Percentiles rank a stretch among this genome's conserved stretches.
phyloP scores from a whole-genome alignment of 2,113 vertebrate genomes.

The Oncorhynchus masou region DNA sequence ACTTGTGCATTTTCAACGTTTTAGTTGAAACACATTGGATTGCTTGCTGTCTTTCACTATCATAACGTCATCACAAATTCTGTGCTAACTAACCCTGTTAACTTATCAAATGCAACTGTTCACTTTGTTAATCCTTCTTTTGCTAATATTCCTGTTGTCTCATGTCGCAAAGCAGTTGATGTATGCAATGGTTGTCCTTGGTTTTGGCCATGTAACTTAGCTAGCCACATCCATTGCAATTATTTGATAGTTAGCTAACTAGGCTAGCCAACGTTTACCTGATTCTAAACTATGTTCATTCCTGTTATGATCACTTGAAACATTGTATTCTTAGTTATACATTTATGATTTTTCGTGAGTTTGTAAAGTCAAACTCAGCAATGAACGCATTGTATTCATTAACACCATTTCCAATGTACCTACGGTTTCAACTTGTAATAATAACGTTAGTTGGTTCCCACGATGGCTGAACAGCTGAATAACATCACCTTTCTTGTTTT shows the following conservation, averaged over 20 bases:
- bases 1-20: background rate
- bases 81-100: background rate
- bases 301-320: no score
- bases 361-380: no score
- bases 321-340: no score
- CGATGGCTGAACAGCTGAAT: background rate
- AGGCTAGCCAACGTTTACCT: no score
- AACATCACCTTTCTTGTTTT: background rate
- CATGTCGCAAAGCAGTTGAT: background rate
- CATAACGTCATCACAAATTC: background rate
- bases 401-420: no score
- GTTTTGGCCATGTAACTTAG: constrained; percentile 32
- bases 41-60: background rate
- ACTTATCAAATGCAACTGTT: constrained; percentile 2
- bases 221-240: background rate
- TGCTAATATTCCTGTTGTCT: constrained; percentile 8
- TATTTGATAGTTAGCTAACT: background rate
- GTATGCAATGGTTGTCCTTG: constrained; percentile 34
- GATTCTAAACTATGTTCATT: no score
- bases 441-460: background rate
- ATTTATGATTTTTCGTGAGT: no score
- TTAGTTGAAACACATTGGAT: background rate
- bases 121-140: background rate
- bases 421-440: background rate
- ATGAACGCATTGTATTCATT: no score